phyloP scores from a whole-genome alignment of 64 coral and sea anemone species.

The Stichodactyla mertensii region DNA sequence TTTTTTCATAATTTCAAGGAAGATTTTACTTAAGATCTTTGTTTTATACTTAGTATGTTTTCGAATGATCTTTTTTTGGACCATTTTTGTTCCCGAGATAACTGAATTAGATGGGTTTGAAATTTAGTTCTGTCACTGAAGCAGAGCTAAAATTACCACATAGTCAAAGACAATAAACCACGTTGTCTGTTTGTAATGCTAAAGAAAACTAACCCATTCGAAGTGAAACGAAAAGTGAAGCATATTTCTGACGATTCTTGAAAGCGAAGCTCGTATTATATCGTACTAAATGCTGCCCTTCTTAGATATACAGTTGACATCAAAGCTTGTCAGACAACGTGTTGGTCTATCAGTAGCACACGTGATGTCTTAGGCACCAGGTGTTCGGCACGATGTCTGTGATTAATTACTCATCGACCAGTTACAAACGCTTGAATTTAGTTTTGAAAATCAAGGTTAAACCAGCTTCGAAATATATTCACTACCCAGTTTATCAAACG shows the following conservation, averaged over 20 bases:
- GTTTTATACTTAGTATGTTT: neutral
- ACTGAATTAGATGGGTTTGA: neutral
- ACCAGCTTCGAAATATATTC: neutral
- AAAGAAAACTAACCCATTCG: neutral
- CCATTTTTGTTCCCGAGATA: neutral
- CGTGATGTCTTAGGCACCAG: neutral
- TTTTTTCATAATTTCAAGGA: neutral
- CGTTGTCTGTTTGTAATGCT: neutral
- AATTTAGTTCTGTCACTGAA: neutral
- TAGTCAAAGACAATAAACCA: neutral
- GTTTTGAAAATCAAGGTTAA: neutral
- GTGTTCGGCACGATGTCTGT: slow-evolving; percentile 5
- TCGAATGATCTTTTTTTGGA: neutral
- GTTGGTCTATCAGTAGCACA: neutral
- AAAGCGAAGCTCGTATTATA: neutral
- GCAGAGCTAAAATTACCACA: neutral
- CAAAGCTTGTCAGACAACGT: neutral
- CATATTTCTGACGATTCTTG: neutral
- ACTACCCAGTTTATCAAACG: neutral
- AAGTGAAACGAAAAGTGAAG: neutral
- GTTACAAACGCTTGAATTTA: neutral
- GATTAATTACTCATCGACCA: neutral
- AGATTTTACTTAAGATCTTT: neutral
- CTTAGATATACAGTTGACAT: neutral
- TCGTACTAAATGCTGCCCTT: neutral